Evolutionary conservation across 1,140 invertebrate genomes (phyloP).

Genomic region (Hypsibius dujardini): DNA sequence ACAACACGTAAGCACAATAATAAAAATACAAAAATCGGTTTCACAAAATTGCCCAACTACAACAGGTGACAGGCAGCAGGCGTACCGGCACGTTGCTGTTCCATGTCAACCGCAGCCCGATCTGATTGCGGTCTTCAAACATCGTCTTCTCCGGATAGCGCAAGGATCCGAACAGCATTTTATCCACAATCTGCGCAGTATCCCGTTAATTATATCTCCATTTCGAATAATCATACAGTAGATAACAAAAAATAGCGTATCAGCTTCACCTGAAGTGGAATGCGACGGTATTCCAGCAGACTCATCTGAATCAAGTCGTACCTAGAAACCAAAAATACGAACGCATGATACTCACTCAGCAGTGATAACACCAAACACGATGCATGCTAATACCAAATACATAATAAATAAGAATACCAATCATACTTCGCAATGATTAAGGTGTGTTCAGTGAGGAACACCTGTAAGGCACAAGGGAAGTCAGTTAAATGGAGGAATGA

Average conservation of each 20-base stretch:
- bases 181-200: background rate
- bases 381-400: no score
- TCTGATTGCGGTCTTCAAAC: slow-evolving; percentile 14
- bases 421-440: slow-evolving; percentile 5
- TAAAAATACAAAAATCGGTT: background rate
- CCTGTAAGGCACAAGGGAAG: no score
- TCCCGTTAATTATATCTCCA: background rate
- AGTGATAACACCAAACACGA: no score
- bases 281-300: background rate
- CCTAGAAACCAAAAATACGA: no score
- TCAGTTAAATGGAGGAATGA: no score
- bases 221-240: background rate
- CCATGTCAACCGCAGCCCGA: background rate
- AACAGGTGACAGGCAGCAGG: background rate
- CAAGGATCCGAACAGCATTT: background rate
- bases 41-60: background rate
- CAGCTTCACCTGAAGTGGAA: background rate
- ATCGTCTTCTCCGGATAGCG: background rate
- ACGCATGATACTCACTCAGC: no score
- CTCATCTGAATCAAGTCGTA: background rate
- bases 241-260: background rate
- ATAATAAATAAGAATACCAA: no score
- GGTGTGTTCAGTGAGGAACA: background rate
- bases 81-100: background rate
- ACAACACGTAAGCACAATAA: background rate